A percentile compares a stretch with the other conserved stretches of the same genome.
These are phyloP conservation scores for Tapera naevia DNA, from an alignment of 2,797 vertebrate species.

Conservation along the genomic window DNA sequence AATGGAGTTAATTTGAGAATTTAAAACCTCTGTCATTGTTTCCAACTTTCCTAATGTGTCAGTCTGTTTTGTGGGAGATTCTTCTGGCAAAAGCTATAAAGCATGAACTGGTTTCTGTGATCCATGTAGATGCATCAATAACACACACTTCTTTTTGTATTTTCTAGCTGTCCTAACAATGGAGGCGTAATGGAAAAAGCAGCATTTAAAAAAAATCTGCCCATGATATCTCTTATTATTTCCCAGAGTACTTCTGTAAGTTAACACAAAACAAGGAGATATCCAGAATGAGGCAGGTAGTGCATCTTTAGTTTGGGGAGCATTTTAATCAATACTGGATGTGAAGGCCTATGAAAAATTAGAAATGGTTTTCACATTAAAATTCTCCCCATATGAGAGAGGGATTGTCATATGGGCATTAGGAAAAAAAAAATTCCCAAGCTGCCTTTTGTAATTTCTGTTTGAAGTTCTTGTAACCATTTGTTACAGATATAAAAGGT, in stretches of 20 bases:
- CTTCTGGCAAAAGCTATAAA: background rate
- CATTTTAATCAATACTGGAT: background rate
- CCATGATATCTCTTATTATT: background rate
- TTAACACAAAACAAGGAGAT: background rate
- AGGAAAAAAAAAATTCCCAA: background rate
- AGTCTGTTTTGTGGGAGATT: background rate
- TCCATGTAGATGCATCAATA: background rate
- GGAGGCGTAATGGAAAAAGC: background rate
- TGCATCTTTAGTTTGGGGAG: background rate
- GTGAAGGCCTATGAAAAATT: background rate
- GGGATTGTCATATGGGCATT: background rate
- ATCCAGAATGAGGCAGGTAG: background rate
- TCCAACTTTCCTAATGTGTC: background rate
- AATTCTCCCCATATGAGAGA: background rate
- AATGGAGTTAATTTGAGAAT: constrained; percentile 44
- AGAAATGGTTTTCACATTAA: constrained; percentile 1
- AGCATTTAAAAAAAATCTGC: background rate
- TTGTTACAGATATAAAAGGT: constrained; percentile 36
- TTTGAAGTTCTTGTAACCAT: constrained; percentile 44
- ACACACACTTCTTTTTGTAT: background rate
- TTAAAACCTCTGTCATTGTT: constrained; percentile 13
- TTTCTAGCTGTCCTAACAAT: background rate
- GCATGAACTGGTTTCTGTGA: background rate
- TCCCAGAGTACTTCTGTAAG: background rate
- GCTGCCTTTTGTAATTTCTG: constrained; percentile 11